Evolutionary conservation across 2,797 vertebrate species (phyloP).

Genomic region (Melanotaenia boesemani): DNA sequence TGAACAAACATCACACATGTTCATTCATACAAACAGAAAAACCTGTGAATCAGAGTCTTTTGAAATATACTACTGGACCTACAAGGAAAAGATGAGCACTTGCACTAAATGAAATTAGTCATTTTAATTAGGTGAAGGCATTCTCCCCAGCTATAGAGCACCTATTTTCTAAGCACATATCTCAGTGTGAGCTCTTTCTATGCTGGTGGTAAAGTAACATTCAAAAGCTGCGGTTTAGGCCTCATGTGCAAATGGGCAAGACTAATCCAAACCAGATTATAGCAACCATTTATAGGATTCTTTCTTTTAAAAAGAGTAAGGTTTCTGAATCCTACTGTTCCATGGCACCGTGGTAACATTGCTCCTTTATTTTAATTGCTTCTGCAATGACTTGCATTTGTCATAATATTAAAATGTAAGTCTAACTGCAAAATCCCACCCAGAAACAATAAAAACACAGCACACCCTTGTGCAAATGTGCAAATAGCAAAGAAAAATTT

Average conservation of each 20-base stretch:
- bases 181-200: conserved; percentile 1
- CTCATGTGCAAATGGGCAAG: not conserved
- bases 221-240: not conserved
- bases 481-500: not conserved
- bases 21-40: conserved; percentile 35
- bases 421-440: not conserved
- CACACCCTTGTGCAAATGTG: conserved; percentile 1
- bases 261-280: not conserved
- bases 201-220: not conserved
- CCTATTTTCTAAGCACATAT: conserved; percentile 38
- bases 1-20: conserved; percentile 56
- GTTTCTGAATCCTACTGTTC: not conserved
- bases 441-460: not conserved
- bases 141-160: conserved; percentile 44
- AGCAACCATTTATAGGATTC: not conserved
- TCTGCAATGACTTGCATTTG: not conserved
- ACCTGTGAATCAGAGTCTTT: conserved; percentile 1
- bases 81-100: conserved; percentile 19
- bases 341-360: not conserved
- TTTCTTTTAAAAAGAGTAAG: not conserved
- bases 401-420: not conserved
- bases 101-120: conserved; percentile 34
- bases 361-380: not conserved
- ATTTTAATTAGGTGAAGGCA: conserved; percentile 52
- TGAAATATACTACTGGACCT: conserved; percentile 10